Conservation (phyloP, 2,888 invertebrate species). For the Amblyjoppa fuscipennis region DNA sequence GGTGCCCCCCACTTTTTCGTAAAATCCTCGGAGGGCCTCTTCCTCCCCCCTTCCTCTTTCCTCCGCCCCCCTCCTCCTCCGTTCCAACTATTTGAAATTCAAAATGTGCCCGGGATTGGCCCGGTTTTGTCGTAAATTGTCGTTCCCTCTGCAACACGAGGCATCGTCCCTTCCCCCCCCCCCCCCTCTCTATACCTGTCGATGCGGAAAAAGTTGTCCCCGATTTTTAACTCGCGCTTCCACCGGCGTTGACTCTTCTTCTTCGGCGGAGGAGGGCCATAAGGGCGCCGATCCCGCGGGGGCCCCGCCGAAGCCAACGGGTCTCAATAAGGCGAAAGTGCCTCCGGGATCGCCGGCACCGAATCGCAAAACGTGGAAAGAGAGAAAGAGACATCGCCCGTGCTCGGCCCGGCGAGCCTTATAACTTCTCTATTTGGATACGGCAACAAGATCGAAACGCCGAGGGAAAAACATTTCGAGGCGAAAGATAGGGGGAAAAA, state of each 20-base stretch:
- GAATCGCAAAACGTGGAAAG: slow-evolving; percentile 57
- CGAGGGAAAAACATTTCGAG: slow-evolving; percentile 61
- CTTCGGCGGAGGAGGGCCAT: slow-evolving; percentile 44
- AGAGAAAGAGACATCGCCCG: slow-evolving; percentile 60
- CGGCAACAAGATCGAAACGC: slow-evolving; percentile 61
- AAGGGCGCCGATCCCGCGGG: slow-evolving; percentile 57
- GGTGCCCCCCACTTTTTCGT: slow-evolving; percentile 34
- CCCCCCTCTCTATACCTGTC: slow-evolving; percentile 12
- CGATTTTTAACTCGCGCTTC: slow-evolving; percentile 74
- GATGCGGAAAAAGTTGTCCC: slow-evolving; percentile 77
- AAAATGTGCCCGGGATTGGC: slow-evolving; percentile 75
- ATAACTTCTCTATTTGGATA: slow-evolving; percentile 68
- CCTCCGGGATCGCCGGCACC: slow-evolving; percentile 19
- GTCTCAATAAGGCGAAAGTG: slow-evolving; percentile 52
- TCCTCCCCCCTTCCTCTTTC: not conserved
- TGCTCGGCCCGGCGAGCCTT: slow-evolving; percentile 41
- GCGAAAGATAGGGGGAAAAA: slow-evolving; percentile 33
- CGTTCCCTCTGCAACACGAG: slow-evolving; percentile 54
- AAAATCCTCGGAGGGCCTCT: not conserved
- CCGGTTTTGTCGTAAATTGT: slow-evolving; percentile 80
- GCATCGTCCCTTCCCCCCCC: slow-evolving; percentile 12
- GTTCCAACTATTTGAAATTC: slow-evolving; percentile 76
- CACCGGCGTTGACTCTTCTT: slow-evolving; percentile 46
- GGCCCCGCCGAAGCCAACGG: slow-evolving; percentile 18
- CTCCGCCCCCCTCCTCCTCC: slow-evolving; percentile 15